Percentiles rank a stretch among this genome's conserved stretches.
Conservation (phyloP, 1,140 invertebrate genomes). For the Caenorhabditis briggsae region DNA sequence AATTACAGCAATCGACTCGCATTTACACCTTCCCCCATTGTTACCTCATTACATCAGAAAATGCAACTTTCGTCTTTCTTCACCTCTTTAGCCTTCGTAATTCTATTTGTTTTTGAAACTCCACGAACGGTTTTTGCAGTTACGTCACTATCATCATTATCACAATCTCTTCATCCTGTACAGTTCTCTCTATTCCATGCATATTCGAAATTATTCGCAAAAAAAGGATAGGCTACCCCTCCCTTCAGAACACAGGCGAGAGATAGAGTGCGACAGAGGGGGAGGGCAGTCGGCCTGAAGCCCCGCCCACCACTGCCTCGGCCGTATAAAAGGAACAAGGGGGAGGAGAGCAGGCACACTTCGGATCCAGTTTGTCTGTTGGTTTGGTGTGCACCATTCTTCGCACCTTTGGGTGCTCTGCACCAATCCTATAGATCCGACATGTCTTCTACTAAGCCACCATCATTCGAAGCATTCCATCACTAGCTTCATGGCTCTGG, state of each 20-base stretch:
- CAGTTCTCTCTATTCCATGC: slow-evolving; percentile 5
- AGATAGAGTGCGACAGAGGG: slow-evolving; percentile 16
- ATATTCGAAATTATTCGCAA: slow-evolving; percentile 55
- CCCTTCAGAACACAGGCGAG: neutral
- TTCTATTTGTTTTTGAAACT: slow-evolving; percentile 24
- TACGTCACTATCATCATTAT: slow-evolving; percentile 1
- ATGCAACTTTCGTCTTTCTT: neutral
- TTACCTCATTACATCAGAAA: slow-evolving; percentile 12
- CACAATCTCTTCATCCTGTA: neutral
- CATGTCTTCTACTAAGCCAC: slow-evolving; percentile 23
- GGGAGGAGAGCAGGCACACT: slow-evolving; percentile 47
- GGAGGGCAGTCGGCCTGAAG: slow-evolving; percentile 28
- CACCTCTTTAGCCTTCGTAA: too few relatives aligned
- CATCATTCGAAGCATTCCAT: neutral
- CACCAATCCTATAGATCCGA: neutral
- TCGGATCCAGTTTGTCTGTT: slow-evolving; percentile 46
- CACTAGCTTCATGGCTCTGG: neutral
- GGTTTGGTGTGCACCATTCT: slow-evolving; percentile 34
- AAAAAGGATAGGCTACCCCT: slow-evolving; percentile 33
- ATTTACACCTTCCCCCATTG: neutral
- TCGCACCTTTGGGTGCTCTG: slow-evolving; percentile 25
- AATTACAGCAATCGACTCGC: neutral
- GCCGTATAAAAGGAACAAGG: slow-evolving; percentile 50
- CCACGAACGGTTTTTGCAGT: neutral
- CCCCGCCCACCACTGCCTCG: slow-evolving; percentile 30